Base-by-base conservation (phyloP, 2,888 invertebrate species). In the Hypsopygia costalis region DNA sequence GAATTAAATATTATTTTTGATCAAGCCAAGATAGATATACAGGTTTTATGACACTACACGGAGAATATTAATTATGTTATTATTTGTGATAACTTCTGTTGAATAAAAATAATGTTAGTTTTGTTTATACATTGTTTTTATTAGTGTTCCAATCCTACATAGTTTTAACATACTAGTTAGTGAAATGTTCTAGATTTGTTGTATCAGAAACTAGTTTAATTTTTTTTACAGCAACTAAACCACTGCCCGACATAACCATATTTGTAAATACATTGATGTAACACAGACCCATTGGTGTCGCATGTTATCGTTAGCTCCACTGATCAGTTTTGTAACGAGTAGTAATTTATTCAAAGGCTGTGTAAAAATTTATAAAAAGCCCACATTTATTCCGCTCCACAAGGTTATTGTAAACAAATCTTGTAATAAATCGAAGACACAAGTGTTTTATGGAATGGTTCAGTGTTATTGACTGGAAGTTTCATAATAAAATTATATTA, bases 401-500 rank as follows among this genome's bases (percentile, higher is more conserved):
- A 61, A 76, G 74, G 64, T 77, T 73, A 69, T 67, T 75, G 65
- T 76, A 76, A 70, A n/a, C 62, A 67, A 65, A 74, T 79, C 80
- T 81, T 82, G 81, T 81, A 73, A 69, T 53, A 81, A 82, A 83
- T 80, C 76, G 68, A 77, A 73, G 66, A 81, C 78, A 75, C 77
- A 58, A 25, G 73, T 79, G 75, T 81, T 82, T 80, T 81, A 83
- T 85, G 85, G 74, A 87, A 81, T 79, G 72, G 78, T 83, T 85
- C 86, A 87, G 86, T 86, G 82, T 81, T 87, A 81, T 85, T 82
- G 74, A 87, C 87, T 87, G 87, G 79, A 82, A 72, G 74, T 86
- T 87, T 86, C 87, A 74, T 87, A 86, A 87, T 86, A 81, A 86
- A 87, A 87, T 83, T 87, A 85, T 87, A 86, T 81, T 86, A 87